A percentile compares a stretch with the other conserved stretches of the same genome.
Conservation (phyloP, 1,140 invertebrate species). For the Oncopodura yosiiana region DNA sequence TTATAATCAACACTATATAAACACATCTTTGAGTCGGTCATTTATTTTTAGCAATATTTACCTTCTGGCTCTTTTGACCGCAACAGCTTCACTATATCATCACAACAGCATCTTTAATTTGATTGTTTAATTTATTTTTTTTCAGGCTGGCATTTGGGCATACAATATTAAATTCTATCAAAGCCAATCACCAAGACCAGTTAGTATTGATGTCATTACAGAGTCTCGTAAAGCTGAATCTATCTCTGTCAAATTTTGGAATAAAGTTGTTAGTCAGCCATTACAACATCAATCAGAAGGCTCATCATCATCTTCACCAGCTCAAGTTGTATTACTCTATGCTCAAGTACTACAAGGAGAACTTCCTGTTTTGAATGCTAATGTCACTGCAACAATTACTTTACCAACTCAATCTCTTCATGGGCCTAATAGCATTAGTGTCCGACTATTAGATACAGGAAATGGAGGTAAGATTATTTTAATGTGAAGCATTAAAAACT, state of each 20-base stretch:
- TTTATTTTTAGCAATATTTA: conserved; percentile 7
- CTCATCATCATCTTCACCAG: background rate
- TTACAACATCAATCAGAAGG: conserved; percentile 2
- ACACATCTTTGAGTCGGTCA: too few relatives aligned
- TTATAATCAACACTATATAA: too few relatives aligned
- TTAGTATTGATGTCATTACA: conserved; percentile 35
- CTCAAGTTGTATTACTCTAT: conserved; percentile 28
- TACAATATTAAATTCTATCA: conserved; percentile 36
- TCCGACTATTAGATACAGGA: conserved; percentile 33
- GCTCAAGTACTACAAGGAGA: conserved; percentile 34
- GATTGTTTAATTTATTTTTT: conserved; percentile 9
- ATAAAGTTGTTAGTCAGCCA: conserved; percentile 20
- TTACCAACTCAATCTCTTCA: conserved; percentile 19
- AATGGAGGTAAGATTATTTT: conserved; percentile 28
- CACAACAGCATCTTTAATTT: background rate
- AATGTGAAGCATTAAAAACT: background rate
- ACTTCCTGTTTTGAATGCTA: conserved; percentile 34
- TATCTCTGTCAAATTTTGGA: conserved; percentile 34
- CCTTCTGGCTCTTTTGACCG: background rate
- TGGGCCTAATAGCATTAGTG: conserved; percentile 23
- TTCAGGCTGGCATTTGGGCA: conserved; percentile 34
- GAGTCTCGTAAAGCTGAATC: conserved; percentile 32
- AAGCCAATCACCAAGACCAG: conserved; percentile 28
- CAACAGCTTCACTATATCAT: background rate
- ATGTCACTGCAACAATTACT: conserved; percentile 30